These are phyloP conservation scores for Drosophila pectinifera DNA, from an alignment of 1,140 invertebrate genomes.

Conservation along the genomic window DNA sequence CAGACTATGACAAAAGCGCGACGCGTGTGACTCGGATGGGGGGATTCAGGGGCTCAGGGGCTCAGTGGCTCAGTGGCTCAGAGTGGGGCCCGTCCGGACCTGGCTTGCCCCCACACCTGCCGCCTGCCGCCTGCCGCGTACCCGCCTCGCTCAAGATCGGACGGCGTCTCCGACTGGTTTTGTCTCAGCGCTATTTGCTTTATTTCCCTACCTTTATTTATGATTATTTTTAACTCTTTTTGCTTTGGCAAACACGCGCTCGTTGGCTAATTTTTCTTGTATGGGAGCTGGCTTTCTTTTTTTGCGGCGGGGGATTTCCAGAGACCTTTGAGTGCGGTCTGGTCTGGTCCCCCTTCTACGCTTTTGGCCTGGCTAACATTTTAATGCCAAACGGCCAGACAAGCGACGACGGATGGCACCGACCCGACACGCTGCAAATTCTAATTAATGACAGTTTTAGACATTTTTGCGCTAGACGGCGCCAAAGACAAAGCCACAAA, in stretches of 20 bases:
- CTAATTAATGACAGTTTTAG: slow-evolving; percentile 69
- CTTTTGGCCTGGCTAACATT: slow-evolving; percentile 32
- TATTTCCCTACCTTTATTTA: slow-evolving; percentile 48
- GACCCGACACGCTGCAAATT: slow-evolving; percentile 58
- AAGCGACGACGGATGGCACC: slow-evolving; percentile 44
- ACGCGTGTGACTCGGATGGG: slow-evolving; percentile 71
- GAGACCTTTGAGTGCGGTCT: slow-evolving; percentile 44
- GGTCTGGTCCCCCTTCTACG: slow-evolving; percentile 20
- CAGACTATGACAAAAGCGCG: slow-evolving; percentile 70
- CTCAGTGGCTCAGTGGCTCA: slow-evolving; percentile 18
- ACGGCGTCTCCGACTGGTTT: slow-evolving; percentile 46
- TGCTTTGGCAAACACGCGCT: slow-evolving; percentile 62
- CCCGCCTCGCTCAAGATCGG: neutral
- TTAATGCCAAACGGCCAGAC: slow-evolving; percentile 55
- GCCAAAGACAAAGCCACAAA: slow-evolving; percentile 49
- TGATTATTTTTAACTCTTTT: slow-evolving; percentile 54
- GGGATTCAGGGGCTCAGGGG: slow-evolving; percentile 6
- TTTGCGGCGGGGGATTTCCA: slow-evolving; percentile 70
- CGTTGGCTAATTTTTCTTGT: slow-evolving; percentile 52
- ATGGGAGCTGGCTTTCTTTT: slow-evolving; percentile 50
- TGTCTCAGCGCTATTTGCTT: slow-evolving; percentile 46
- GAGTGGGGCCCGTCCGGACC: slow-evolving; percentile 41
- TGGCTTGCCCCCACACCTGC: neutral
- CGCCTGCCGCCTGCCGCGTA: no score
- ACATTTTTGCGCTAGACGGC: slow-evolving; percentile 63